Evolutionary conservation across 2,797 vertebrate species (phyloP).

Genomic region (Toxotes lorentzi): DNA sequence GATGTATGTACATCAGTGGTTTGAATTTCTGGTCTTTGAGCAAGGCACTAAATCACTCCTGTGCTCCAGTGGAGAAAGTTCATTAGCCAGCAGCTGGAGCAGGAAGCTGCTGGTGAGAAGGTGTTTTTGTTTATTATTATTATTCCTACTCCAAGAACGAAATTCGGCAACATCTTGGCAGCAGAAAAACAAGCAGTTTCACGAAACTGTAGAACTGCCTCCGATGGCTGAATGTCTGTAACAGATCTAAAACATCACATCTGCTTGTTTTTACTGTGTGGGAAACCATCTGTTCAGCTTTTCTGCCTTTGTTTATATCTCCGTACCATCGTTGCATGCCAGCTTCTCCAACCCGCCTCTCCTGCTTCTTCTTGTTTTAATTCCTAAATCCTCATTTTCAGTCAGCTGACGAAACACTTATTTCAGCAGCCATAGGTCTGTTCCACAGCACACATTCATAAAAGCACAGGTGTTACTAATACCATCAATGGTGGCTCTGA

Average conservation of each 20-base stretch:
- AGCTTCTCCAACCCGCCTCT: not conserved
- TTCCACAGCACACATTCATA: not conserved
- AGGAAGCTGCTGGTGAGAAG: not conserved
- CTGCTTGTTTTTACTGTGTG: not conserved
- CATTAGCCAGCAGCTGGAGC: not conserved
- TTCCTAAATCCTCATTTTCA: not conserved
- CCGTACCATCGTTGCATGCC: not conserved
- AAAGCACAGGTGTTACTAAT: not conserved
- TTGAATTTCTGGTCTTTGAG: not conserved
- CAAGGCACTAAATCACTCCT: not conserved
- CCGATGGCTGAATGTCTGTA: no score
- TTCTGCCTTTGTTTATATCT: not conserved
- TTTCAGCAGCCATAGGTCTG: not conserved
- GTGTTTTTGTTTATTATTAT: constrained; percentile 1
- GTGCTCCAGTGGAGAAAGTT: not conserved
- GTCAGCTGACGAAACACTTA: not conserved
- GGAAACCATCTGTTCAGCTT: not conserved
- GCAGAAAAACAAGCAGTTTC: not conserved
- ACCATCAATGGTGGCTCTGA: not conserved
- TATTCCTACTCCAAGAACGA: not conserved
- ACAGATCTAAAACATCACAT: not conserved
- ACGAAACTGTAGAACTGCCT: not conserved
- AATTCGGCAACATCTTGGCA: not conserved
- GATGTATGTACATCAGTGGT: not conserved
- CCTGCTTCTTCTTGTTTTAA: not conserved